Evolutionary conservation across 1,140 invertebrate genomes (phyloP), one percentile per base, ranked within the genome.

Genomic region (Brachionus rubens): DNA sequence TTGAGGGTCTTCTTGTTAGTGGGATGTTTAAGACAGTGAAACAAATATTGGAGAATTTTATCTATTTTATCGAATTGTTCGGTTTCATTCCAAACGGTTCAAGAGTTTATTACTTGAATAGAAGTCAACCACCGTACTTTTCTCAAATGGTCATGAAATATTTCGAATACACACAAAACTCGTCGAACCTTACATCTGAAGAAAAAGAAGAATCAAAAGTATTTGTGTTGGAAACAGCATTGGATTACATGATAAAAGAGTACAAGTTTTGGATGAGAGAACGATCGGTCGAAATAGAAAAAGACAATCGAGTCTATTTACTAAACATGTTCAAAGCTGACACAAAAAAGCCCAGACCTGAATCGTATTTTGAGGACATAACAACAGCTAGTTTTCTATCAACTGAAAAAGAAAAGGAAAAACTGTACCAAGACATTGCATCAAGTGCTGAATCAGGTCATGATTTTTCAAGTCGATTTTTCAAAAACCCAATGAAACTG

Each of bases 401-500:
- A 21, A 46, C 65, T 68, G 24, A 30, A 40, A 75, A 47, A 9
- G 78, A 79, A 21, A 79, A 78, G 81, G 88, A 91, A 77, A 87
- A 88, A 52, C 87, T 91, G 78, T 95, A 91, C 79, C 87, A 89
- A 0, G 89, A 94, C 82, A 80, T 95, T 1, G 93, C 93, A 81
- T 89, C 93, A 0, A 93, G 91, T 0, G 92, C 92, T 0, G 93
- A 97, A 82, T 92, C 91, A 0, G 94, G 93, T 1, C 96, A 93
- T 92, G 94, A 97, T 81, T 97, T 95, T 83, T 93, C 91, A 10
- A 91, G 90, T 5, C 86, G 93, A 52, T 96, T 94, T 94, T 94
- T 93, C 28, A 21, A 19, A 3, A 26, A 50, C 24, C 50, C 50
- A 6, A 36, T 50, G 43, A 48, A 72, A 19, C 48, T 86, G 33